Conservation (phyloP, 1,140 invertebrate genomes). For the Temnothorax nylanderi region DNA sequence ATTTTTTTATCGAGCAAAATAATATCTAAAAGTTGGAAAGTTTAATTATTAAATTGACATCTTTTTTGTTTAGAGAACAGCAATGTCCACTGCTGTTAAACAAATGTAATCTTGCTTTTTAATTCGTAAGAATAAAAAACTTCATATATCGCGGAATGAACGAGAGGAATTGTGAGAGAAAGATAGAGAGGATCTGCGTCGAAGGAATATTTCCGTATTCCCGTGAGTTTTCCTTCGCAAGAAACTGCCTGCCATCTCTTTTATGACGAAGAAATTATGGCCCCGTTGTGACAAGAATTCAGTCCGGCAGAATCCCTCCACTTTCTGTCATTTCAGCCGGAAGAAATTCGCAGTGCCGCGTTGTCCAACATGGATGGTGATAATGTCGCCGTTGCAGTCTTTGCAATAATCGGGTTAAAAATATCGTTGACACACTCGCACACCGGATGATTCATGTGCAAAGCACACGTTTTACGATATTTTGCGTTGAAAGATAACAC, state of each 20-base stretch:
- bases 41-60: neutral
- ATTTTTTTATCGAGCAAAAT: neutral
- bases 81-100: neutral
- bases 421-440: slow-evolving; percentile 2
- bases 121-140: slow-evolving; percentile 30
- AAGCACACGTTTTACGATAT: slow-evolving; percentile 7
- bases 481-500: slow-evolving; percentile 10
- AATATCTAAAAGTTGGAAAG: neutral
- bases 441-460: slow-evolving; percentile 1
- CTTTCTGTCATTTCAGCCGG: slow-evolving; percentile 45
- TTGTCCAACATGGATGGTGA: neutral
- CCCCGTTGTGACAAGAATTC: slow-evolving; percentile 52
- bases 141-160: neutral
- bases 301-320: slow-evolving; percentile 24
- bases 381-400: slow-evolving; percentile 24
- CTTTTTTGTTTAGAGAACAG: neutral
- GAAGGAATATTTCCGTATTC: slow-evolving; percentile 52
- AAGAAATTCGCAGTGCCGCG: slow-evolving; percentile 21
- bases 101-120: slow-evolving; percentile 6
- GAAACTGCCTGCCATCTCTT: slow-evolving; percentile 40
- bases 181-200: neutral
- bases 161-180: neutral
- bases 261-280: slow-evolving; percentile 55
- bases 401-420: slow-evolving; percentile 45
- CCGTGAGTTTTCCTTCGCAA: slow-evolving; percentile 24